Percentiles rank a stretch among this genome's conserved stretches.
Evolutionary conservation across 2,888 invertebrate species (phyloP).

Genomic region (Caenorhabditis panamensis): DNA sequence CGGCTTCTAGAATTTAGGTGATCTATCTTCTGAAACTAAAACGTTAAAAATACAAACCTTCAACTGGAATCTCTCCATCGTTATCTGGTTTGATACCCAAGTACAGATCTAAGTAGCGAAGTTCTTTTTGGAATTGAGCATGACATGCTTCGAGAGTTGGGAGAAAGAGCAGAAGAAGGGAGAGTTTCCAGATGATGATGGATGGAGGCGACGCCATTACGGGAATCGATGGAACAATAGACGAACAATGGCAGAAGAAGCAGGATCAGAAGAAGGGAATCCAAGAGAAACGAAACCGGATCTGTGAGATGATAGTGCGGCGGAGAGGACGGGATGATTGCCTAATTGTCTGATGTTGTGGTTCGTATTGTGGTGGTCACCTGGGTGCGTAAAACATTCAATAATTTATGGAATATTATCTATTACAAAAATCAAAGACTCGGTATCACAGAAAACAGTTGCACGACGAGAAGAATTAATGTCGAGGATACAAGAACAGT

Average conservation of each 20-base stretch:
- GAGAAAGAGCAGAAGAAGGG: constrained; percentile 31
- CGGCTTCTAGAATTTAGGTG: constrained; percentile 60
- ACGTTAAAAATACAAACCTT: constrained; percentile 63
- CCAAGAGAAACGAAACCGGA: constrained; percentile 8
- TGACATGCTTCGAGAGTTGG: constrained; percentile 59
- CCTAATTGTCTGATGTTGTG: background rate
- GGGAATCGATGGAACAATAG: constrained; percentile 14
- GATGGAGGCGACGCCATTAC: background rate
- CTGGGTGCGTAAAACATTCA: constrained; percentile 20
- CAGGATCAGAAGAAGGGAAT: background rate
- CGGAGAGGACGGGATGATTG: constrained; percentile 35
- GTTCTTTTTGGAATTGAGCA: constrained; percentile 77
- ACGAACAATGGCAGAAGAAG: constrained; percentile 35
- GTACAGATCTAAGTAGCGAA: constrained; percentile 78
- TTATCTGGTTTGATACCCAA: constrained; percentile 77
- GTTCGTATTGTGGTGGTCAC: background rate
- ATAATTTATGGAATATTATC: constrained; percentile 43
- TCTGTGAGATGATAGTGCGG: constrained; percentile 11
- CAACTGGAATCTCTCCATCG: constrained; percentile 71
- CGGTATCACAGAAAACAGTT: constrained; percentile 44
- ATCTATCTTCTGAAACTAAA: background rate
- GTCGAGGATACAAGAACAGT: constrained; percentile 2
- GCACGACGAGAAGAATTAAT: constrained; percentile 8
- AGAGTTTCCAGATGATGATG: constrained; percentile 22
- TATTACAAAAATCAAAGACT: constrained; percentile 20